Evolutionary conservation across 2,888 invertebrate genomes (phyloP), one percentile per base, ranked within the genome.

Genomic region (Spatulosminthurus flaviceps): DNA sequence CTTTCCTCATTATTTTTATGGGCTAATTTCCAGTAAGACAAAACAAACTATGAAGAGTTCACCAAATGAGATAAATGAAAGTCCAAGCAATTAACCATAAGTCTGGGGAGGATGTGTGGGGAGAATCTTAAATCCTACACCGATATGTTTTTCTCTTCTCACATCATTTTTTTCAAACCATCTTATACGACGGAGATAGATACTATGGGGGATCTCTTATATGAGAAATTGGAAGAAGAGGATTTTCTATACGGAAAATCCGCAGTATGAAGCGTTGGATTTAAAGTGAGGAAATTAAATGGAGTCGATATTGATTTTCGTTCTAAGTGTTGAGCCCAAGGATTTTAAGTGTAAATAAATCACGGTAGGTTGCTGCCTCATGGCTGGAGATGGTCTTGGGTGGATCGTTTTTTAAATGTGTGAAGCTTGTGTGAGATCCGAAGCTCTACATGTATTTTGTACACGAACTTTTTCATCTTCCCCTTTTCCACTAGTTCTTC

Each of bases 1-100:
- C 51, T 51, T 51, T n/a, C n/a, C 51, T 51, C 51, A 51, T 72
- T 72, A 72, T 72, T 72, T 72, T 42, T 41, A 72, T 43, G 43
- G 26, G 43, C 71, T 43, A 72, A 72, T 72, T 72, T 72, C 71
- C 51, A 51, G 51, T 51, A 51, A 51, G n/a, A 51, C 51, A 51
- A 34, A 34, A n/a, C 51, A 51, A 51, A 51, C 19, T 13, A n/a
- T 16, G 16, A 51, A 51, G 34, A 34, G 34, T 34, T 34, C 16
- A 51, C 51, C 5, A n/a, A 51, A 51, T 19, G 7, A n/a, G 51
- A 51, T 51, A 51, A 51, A 51, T 51, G 16, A 51, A 51, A 51
- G 51, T 51, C 41, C 51, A 51, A 16, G 51, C 51, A 51, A 51
- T 51, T 51, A 51, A 2, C 51, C 51, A n/a, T 51, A 13, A 51